Percentiles rank a stretch among this genome's conserved stretches.
phyloP scores from a whole-genome alignment of 2,888 invertebrate species.

The Lydus trimaculatus region DNA sequence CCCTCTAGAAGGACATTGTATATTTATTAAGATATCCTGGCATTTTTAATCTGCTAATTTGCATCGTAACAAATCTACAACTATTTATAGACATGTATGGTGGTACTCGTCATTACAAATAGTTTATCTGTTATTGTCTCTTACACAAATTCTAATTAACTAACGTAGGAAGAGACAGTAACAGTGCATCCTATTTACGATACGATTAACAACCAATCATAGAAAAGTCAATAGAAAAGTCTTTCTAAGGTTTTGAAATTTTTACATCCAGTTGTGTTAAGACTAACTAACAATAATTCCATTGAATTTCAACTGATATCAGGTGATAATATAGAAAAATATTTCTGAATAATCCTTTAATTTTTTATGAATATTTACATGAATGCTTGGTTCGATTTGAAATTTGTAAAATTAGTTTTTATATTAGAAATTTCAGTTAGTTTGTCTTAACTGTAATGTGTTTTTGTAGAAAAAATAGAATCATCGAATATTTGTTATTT shows the following conservation, averaged over 20 bases:
- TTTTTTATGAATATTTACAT: constrained; percentile 42
- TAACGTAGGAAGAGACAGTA: too few species aligned
- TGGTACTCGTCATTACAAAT: background rate
- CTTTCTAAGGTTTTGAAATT: constrained; percentile 13
- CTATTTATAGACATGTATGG: constrained; percentile 25
- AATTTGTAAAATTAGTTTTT: constrained; percentile 21
- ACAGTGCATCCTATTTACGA: background rate
- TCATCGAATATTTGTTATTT: constrained; percentile 36
- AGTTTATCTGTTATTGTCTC: background rate
- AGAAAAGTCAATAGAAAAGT: constrained; percentile 44
- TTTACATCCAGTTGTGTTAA: constrained; percentile 5
- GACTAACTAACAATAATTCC: constrained; percentile 35
- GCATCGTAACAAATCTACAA: constrained; percentile 36
- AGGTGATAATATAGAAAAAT: background rate
- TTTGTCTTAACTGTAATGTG: constrained; percentile 36
- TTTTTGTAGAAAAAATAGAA: constrained; percentile 51
- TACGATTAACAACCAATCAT: constrained; percentile 29
- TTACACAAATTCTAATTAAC: too few species aligned
- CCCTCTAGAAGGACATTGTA: background rate
- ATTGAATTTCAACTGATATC: constrained; percentile 11
- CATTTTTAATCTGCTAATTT: constrained; percentile 24
- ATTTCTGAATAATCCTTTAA: background rate
- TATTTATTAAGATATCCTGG: constrained; percentile 15
- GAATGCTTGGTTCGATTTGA: constrained; percentile 40
- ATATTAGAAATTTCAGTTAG: constrained; percentile 18